Base-by-base conservation (phyloP, 1,140 invertebrate genomes). In the Rhopalosiphum padi region DNA sequence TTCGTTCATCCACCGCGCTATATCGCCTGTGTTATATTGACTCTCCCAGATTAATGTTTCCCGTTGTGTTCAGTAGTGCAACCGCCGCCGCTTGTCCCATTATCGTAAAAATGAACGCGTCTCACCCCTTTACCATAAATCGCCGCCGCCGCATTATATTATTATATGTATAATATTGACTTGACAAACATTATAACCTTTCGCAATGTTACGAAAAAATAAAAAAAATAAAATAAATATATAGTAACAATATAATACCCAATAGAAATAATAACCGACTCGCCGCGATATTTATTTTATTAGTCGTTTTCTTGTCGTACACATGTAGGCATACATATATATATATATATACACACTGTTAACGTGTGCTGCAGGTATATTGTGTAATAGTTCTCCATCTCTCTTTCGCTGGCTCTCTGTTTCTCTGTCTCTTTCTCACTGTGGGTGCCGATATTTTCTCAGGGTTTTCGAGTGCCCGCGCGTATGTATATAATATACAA, bases 41-140 rank as follows among this genome's bases (percentile, higher is more conserved):
- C 88, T 89, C 88, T 89, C 87, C 48, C 87, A 21, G 87, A 51
- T 89, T 55, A 89, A 89, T 53, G 35, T 89, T 89, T 55, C 48
- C 48, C 88, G 37, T 89, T 89, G 87, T 89, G n/a, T 37, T 18
- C 43, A 48, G 11, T 18, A 77, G 60, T 48, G 22, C 41, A 25
- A 37, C 48, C 30, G 30, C 48, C 15, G 48, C n/a, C 60, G 60
- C 48, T 25, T 53, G 48, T 89, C 48, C 48, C 48, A 89, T 89
- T 89, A 89, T 53, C 35, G 88, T 89, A 25, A 53, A 55, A 89
- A 37, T 21, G 60, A n/a, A 15, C n/a, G 30, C 60, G 88, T 89
- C 88, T 89, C 88, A 55, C 46, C 87, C 88, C 51, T 55, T 89
- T 89, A 46, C 23, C 41, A 25, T 86, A 9, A 41, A n/a, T 30